Percentiles rank a stretch among this genome's conserved stretches.
phyloP scores from a whole-genome alignment of 2,888 invertebrate genomes.

The Liposcelis brunnea region DNA sequence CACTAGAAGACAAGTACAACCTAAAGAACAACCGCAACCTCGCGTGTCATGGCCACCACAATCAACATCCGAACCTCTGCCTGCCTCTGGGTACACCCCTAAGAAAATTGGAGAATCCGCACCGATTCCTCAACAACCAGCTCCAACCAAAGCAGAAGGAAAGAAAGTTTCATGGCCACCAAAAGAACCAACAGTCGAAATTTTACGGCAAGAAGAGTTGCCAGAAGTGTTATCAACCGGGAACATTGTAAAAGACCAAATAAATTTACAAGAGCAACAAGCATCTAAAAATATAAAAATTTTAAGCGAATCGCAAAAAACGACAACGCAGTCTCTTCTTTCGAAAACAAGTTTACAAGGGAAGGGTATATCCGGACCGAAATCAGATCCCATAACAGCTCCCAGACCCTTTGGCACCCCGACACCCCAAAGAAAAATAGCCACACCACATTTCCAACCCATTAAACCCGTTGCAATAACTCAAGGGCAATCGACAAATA shows the following conservation, averaged over 20 bases:
- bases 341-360: not conserved
- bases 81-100: not conserved
- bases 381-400: constrained; percentile 3
- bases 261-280: constrained; percentile 6
- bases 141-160: too few species aligned
- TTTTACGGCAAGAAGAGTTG: too few species aligned
- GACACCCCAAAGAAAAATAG: constrained; percentile 4
- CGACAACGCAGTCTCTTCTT: not conserved
- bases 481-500: not conserved
- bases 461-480: constrained; percentile 7
- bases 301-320: not conserved
- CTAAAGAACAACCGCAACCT: not conserved
- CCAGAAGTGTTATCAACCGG: not conserved
- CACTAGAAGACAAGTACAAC: not conserved
- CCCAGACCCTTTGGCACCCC: constrained; percentile 7
- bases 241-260: not conserved
- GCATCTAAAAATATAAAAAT: not conserved
- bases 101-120: too few species aligned
- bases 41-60: constrained; percentile 3
- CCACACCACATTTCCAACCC: constrained; percentile 6
- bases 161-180: too few species aligned
- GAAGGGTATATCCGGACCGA: not conserved
- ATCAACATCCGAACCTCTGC: not conserved
- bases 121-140: too few species aligned
- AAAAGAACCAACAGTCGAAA: too few species aligned